Conservation (phyloP, 2,113 vertebrate species). For the cattle (Bos taurus) region ARS-UCD2.0 NC_037328.1:1480001-1480500, state of each 20-base stretch:
- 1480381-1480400: neutral
- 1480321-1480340: neutral
- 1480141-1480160: neutral
- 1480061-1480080: slow-evolving; percentile 64
- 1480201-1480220: neutral
- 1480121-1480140: neutral
- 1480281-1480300: neutral
- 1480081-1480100: neutral
- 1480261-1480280: neutral
- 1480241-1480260: neutral
- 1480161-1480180: neutral
- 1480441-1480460: neutral
- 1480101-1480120: neutral
- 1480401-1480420: neutral
- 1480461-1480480: neutral
- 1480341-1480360: neutral
- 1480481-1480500: neutral
- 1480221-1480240: neutral
- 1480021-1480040: neutral
- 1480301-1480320: neutral
- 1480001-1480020: neutral
- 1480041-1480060: neutral
- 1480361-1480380: neutral
- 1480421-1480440: neutral
- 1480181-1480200: neutral